Base-by-base conservation (phyloP, 1,140 invertebrate species). In the Conus ventricosus region DNA sequence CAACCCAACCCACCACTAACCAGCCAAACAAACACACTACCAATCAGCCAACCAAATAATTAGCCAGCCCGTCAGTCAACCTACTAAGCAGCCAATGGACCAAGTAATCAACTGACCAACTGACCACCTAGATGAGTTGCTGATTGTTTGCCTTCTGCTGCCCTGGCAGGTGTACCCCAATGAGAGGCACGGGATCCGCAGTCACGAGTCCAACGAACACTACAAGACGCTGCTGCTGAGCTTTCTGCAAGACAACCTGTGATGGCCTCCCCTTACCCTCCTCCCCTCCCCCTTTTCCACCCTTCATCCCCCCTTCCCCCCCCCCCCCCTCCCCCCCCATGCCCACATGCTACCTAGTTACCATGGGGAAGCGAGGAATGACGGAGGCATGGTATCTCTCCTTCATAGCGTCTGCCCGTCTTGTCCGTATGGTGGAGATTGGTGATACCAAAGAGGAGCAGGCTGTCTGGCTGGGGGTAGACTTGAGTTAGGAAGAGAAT, bases 201-300 rank as follows among this genome's bases (percentile, higher is more conserved):
- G 97, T 93, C 96, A 98, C 92, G 98, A 99, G 95, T 97, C 98
- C 54, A 98, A 97, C 93, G 99, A 99, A 96, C 98, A 99, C 95
- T 99, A 99, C 95, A 98, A 99, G 96, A 98, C 98, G 15, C 98
- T 97, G 27, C 95, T 99, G 75, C 96, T 99, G 53, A 98, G 97
- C 88, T 99, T 99, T 95, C 96, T 99, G 88, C 97, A 99, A 95
- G 97, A 98, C 94, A 96, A 98, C 95, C 96, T 99, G 90, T 96
- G 84, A 90, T 60, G 8, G 60, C 39, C 76, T 78, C 27, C 39
- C 76, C 39, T 23, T 39, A 0, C 17, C 76, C 39, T 13, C 39
- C 76, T 11, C 76, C 7, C 10, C 76, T 20, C 67, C 13, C 67
- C 7, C 67, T 17, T 25, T 39, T 13, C 2, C 76, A 39, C 76